Conservation (phyloP, 92 coral and sea anemone species). For the Palythoa caribaeorum region DNA sequence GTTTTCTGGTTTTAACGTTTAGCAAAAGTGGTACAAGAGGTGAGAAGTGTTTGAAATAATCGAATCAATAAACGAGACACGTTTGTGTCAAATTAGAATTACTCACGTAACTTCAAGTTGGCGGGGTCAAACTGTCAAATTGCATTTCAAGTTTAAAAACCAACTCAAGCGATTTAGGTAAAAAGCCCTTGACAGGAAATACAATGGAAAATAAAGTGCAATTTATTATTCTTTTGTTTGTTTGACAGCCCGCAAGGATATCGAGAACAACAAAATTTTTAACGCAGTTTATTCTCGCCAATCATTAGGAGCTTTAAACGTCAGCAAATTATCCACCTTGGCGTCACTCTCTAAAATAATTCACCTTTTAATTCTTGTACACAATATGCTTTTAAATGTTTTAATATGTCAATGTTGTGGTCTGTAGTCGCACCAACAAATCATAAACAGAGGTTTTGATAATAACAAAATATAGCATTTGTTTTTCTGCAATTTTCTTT, state of each 20-base stretch:
- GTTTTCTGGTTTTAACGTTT: neutral
- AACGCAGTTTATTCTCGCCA: neutral
- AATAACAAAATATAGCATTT: neutral
- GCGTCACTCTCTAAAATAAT: neutral
- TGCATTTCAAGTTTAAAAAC: neutral
- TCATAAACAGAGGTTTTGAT: neutral
- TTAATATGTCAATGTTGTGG: neutral
- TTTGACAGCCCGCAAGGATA: constrained; percentile 17
- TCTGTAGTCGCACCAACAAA: neutral
- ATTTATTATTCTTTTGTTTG: neutral
- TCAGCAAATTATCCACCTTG: neutral
- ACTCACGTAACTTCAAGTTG: neutral
- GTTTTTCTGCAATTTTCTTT: neutral
- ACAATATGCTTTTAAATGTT: neutral
- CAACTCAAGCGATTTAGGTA: neutral
- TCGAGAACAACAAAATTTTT: neutral
- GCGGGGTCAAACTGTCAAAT: neutral
- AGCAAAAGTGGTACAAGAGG: neutral
- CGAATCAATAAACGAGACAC: neutral
- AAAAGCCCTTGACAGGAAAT: neutral
- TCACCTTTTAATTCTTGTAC: neutral
- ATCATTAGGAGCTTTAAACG: neutral
- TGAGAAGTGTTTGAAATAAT: neutral
- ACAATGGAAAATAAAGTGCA: constrained; percentile 1
- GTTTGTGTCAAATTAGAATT: neutral